phyloP scores from a whole-genome alignment of 2,888 invertebrate species.

The Drosophila paranaensis region DNA sequence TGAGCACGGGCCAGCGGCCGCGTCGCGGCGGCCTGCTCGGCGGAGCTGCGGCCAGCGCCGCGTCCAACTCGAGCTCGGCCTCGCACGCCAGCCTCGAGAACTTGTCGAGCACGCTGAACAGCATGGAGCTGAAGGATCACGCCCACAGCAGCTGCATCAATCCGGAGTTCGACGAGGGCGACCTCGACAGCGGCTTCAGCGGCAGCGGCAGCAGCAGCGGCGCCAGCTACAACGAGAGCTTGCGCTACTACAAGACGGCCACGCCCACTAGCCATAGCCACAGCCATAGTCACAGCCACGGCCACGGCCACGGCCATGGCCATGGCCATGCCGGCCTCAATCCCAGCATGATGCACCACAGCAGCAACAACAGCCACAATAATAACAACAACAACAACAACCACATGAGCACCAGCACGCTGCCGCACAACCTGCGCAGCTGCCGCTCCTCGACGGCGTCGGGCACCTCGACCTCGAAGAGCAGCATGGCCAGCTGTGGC shows the following conservation, averaged over 20 bases:
- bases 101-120: conserved; percentile 83
- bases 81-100: conserved; percentile 84
- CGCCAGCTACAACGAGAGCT: conserved; percentile 91
- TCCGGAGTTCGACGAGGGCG: conserved; percentile 85
- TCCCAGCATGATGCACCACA: conserved; percentile 28
- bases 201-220: conserved; percentile 90
- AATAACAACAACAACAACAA: conserved; percentile 39
- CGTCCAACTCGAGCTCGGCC: conserved; percentile 75
- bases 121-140: conserved; percentile 84
- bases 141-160: conserved; percentile 83
- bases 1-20: conserved; percentile 61
- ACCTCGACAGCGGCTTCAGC: conserved; percentile 91
- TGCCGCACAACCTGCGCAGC: conserved; percentile 84
- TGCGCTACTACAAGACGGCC: conserved; percentile 86
- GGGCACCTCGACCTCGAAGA: conserved; percentile 84
- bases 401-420: conserved; percentile 64
- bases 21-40: conserved; percentile 79
- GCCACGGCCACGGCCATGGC: conserved; percentile 37
- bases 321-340: conserved; percentile 34
- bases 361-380: conserved; percentile 22
- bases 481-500: conserved; percentile 84
- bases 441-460: conserved; percentile 84
- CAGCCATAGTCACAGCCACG: conserved; percentile 42
- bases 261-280: conserved; percentile 68
- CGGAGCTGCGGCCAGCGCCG: conserved; percentile 74